Evolutionary conservation across 1,140 invertebrate genomes (phyloP).

Genomic region (Leptinotarsa undecemlineata): DNA sequence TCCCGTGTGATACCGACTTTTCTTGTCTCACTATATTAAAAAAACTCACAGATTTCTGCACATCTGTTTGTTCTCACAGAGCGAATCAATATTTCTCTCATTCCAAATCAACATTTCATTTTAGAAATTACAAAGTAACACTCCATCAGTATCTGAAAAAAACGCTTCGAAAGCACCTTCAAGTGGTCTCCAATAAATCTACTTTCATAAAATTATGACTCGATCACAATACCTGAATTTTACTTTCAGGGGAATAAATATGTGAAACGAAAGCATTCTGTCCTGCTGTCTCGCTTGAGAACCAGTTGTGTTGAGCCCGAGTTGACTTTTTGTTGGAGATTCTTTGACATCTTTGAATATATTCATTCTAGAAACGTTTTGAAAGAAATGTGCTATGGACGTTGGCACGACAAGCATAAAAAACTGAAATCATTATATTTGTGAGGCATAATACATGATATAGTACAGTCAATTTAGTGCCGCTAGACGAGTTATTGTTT

Average conservation of each 20-base stretch:
- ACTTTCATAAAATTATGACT: not conserved
- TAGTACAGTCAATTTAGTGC: not conserved
- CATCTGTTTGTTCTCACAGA: no score
- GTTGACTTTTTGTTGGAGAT: slow-evolving; percentile 31
- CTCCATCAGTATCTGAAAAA: no score
- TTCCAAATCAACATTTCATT: no score
- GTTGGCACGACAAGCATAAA: slow-evolving; percentile 31
- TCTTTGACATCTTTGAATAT: slow-evolving; percentile 35
- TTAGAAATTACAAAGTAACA: no score
- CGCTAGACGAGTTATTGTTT: not conserved
- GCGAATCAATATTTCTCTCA: no score
- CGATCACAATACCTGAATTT: not conserved
- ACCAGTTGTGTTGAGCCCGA: slow-evolving; percentile 30
- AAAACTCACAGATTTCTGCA: no score
- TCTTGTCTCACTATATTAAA: no score
- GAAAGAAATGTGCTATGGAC: slow-evolving; percentile 31
- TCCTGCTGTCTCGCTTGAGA: slow-evolving; percentile 25
- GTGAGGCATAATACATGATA: slow-evolving; percentile 17
- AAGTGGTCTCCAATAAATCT: not conserved
- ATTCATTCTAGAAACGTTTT: slow-evolving; percentile 33
- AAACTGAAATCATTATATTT: slow-evolving; percentile 33
- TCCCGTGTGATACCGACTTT: no score
- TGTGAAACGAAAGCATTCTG: slow-evolving; percentile 25
- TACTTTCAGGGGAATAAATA: slow-evolving; percentile 18
- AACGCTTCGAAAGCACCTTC: not conserved